phyloP scores from a whole-genome alignment of 2,797 vertebrate species.

The Ctenochaetus hawaiiensis region DNA sequence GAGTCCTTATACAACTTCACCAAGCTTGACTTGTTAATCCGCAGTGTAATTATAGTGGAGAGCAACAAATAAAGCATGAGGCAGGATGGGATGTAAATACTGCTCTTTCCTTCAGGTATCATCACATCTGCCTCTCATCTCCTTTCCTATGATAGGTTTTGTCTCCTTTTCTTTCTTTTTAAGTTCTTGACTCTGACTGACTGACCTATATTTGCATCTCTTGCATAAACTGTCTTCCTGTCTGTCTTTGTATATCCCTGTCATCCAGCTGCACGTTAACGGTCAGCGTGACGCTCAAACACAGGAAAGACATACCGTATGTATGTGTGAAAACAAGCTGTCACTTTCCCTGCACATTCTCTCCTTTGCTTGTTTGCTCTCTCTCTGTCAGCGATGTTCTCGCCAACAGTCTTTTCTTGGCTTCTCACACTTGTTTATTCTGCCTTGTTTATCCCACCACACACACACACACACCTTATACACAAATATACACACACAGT shows the following conservation, averaged over 20 bases:
- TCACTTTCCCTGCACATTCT: neutral
- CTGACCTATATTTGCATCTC: slow-evolving; percentile 54
- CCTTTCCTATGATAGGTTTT: neutral
- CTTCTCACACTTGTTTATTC: slow-evolving; percentile 13
- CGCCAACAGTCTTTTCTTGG: neutral
- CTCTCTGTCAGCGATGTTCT: neutral
- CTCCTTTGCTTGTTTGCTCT: neutral
- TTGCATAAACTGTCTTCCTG: slow-evolving; percentile 46
- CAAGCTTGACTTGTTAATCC: slow-evolving; percentile 33
- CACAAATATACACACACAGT: slow-evolving; percentile 8
- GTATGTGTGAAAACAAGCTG: slow-evolving; percentile 5
- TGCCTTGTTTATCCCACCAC: neutral
- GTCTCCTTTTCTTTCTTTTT: slow-evolving; percentile 1
- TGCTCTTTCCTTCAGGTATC: neutral
- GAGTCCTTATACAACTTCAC: slow-evolving; percentile 19
- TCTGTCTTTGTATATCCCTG: neutral
- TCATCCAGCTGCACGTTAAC: slow-evolving; percentile 1
- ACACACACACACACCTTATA: neutral
- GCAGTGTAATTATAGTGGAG: slow-evolving; percentile 24
- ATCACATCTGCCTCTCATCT: neutral
- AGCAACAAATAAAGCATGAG: slow-evolving; percentile 2
- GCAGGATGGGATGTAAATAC: neutral
- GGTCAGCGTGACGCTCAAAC: neutral
- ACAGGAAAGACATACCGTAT: slow-evolving; percentile 9
- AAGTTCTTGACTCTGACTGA: slow-evolving; percentile 16